Evolutionary conservation across 2,797 vertebrate genomes (phyloP), one percentile per base, ranked within the genome.

Genomic region (Rhynchotus rufescens): DNA sequence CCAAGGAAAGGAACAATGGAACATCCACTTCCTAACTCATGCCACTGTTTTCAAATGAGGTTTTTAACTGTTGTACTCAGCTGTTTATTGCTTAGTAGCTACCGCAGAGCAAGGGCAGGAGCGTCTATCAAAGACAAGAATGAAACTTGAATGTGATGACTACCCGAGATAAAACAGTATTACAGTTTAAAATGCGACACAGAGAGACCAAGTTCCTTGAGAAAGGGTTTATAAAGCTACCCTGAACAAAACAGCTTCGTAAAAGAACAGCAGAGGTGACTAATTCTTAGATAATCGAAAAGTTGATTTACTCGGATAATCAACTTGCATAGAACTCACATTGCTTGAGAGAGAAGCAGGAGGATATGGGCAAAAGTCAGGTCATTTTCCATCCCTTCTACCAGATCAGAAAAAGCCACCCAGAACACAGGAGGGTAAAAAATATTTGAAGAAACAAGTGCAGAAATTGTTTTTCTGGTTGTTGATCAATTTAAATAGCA

Each of bases 1-100:
- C 28, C 16, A 17, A 4, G 36, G 28, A 51, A 57, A 51, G 17
- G 15, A 75, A 49, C 40, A 4, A 59, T 0, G 0, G 15, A 65
- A n/a, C 25, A 62, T 38, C 40, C 21, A 40, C 52, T 68, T 78
- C 34, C 23, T 49, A 73, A 60, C 47, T 61, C 34, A 25, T 5
- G 13, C 34, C 67, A 25, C 56, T 0, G 1, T 26, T 44, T 38
- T 49, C 61, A 56, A 28, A 22, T 42, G n/a, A 25, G 28, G 26
- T 54, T 51, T 26, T 62, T n/a, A 51, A 32, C 12, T 8, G 26
- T 72, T 44, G 16, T 20, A 51, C 21, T 36, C 26, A 56, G 25
- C 30, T 62, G 26, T 26, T 67, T 66, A 44, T 72, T 56, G 15
- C 19, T 69, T 57, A 38, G 20, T 47, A 40, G 44, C 45, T 52